These are phyloP conservation scores for Amphipoea lucens DNA, from an alignment of 2,888 invertebrate genomes.

Conservation along the genomic window DNA sequence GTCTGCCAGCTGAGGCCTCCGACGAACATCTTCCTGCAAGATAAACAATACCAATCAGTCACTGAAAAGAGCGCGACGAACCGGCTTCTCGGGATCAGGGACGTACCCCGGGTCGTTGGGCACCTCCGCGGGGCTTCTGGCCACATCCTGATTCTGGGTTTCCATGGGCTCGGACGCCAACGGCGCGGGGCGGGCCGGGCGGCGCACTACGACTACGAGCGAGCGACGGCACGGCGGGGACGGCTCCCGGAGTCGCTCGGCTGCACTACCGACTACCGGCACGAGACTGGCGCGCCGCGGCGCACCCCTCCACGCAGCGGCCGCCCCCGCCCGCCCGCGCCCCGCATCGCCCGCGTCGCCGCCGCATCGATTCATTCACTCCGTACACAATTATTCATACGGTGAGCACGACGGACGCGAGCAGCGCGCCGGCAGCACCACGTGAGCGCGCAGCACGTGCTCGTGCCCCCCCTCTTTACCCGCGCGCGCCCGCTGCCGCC, in stretches of 20 bases:
- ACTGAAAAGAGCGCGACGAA: constrained; percentile 70
- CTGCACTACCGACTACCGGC: constrained; percentile 93
- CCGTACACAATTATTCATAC: constrained; percentile 90
- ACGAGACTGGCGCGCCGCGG: constrained; percentile 91
- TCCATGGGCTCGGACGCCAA: constrained; percentile 91
- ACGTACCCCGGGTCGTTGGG: constrained; percentile 98
- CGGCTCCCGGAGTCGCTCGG: constrained; percentile 92
- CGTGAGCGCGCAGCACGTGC: constrained; percentile 89
- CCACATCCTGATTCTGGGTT: constrained; percentile 94
- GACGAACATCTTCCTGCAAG: constrained; percentile 99
- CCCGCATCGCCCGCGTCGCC: constrained; percentile 79
- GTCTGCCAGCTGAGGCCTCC: constrained; percentile 99
- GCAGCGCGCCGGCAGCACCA: constrained; percentile 83
- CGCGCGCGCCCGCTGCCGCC: constrained; percentile 75
- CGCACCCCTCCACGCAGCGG: constrained; percentile 85
- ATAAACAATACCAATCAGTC: constrained; percentile 89
- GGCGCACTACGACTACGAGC: constrained; percentile 91
- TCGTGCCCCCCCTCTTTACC: constrained; percentile 76
- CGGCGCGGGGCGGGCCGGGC: constrained; percentile 84
- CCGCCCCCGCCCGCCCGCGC: constrained; percentile 76
- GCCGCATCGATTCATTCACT: constrained; percentile 90
- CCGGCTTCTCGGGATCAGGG: constrained; percentile 60
- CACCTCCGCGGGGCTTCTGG: constrained; percentile 96
- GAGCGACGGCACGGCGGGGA: constrained; percentile 90
- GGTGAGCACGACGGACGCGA: constrained; percentile 85